A percentile compares a stretch with the other conserved stretches of the same genome.
Evolutionary conservation across 2,888 invertebrate genomes (phyloP).

Genomic region (Axea sp.): DNA sequence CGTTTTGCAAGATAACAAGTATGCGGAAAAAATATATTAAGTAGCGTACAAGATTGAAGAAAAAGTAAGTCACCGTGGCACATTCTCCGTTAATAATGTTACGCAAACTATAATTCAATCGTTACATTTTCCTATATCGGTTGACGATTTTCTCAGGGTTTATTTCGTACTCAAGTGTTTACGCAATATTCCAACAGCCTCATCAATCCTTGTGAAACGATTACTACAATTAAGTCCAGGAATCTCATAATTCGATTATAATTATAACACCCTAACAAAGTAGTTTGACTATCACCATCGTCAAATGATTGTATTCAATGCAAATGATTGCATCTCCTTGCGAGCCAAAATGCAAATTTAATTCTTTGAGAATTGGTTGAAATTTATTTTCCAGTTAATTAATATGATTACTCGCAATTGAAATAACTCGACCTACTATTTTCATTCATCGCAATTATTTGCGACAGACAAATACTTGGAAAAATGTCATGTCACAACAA

Average conservation of each 20-base stretch:
- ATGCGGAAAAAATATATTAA: background rate
- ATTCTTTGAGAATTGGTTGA: constrained; percentile 25
- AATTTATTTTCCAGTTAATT: constrained; percentile 40
- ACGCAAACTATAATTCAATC: constrained; percentile 25
- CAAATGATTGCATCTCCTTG: constrained; percentile 40
- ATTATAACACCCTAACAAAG: constrained; percentile 39
- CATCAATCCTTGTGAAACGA: too few species aligned
- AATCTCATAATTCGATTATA: constrained; percentile 31
- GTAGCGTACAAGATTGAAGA: constrained; percentile 3
- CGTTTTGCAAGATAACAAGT: too few species aligned
- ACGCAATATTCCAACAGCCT: constrained; percentile 10
- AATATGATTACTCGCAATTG: constrained; percentile 13
- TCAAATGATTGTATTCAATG: constrained; percentile 46
- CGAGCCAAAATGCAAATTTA: constrained; percentile 16
- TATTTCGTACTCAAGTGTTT: constrained; percentile 20
- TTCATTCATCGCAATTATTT: constrained; percentile 13
- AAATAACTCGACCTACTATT: constrained; percentile 1
- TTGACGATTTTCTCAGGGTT: constrained; percentile 24
- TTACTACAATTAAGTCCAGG: constrained; percentile 16
- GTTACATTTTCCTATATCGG: constrained; percentile 23
- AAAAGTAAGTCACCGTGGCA: constrained; percentile 4
- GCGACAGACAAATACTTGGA: too few species aligned
- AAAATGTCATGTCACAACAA: too few species aligned
- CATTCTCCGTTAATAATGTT: constrained; percentile 45
- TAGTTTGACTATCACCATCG: constrained; percentile 39